Percentiles rank a stretch among this genome's conserved stretches.
These are phyloP conservation scores for Hyles vespertilio DNA, from an alignment of 1,140 invertebrate genomes.

Conservation along the genomic window DNA sequence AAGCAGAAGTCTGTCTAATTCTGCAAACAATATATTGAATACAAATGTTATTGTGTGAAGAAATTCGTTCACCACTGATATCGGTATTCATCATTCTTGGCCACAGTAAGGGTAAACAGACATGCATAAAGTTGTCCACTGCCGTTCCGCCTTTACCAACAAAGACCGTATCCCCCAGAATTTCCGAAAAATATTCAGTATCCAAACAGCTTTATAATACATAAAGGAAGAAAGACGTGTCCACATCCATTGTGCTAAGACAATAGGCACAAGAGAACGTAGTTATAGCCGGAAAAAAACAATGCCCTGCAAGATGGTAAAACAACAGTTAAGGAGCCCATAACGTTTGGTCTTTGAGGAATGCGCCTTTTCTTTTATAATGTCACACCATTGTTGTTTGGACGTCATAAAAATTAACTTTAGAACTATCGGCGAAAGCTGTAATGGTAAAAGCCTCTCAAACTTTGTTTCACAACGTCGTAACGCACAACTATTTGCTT, in stretches of 20 bases:
- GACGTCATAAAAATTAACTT: constrained; percentile 69
- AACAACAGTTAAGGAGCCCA: constrained; percentile 53
- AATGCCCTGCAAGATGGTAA: constrained; percentile 36
- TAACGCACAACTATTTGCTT: background rate
- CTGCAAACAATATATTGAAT: too few relatives aligned
- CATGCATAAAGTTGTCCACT: background rate
- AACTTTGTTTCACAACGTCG: constrained; percentile 22
- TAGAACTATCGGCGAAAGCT: constrained; percentile 58
- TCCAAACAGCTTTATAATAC: too few relatives aligned
- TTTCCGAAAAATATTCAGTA: constrained; percentile 21
- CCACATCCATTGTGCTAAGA: constrained; percentile 29
- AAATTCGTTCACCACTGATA: too few relatives aligned
- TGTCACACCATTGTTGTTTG: constrained; percentile 47
- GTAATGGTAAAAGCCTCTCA: constrained; percentile 49
- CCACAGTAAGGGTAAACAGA: too few relatives aligned
- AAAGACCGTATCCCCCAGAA: constrained; percentile 15
- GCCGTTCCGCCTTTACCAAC: background rate
- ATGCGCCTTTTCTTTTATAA: constrained; percentile 51
- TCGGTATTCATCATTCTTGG: too few relatives aligned
- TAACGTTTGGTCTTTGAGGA: constrained; percentile 36
- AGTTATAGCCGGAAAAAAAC: constrained; percentile 35
- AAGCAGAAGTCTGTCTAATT: too few relatives aligned
- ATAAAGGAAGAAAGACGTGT: constrained; percentile 34
- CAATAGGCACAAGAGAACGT: constrained; percentile 41
- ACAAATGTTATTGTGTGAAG: too few relatives aligned